These are phyloP conservation scores for Caenorhabditis sp. DNA, from an alignment of 2,888 invertebrate genomes.

Conservation along the genomic window DNA sequence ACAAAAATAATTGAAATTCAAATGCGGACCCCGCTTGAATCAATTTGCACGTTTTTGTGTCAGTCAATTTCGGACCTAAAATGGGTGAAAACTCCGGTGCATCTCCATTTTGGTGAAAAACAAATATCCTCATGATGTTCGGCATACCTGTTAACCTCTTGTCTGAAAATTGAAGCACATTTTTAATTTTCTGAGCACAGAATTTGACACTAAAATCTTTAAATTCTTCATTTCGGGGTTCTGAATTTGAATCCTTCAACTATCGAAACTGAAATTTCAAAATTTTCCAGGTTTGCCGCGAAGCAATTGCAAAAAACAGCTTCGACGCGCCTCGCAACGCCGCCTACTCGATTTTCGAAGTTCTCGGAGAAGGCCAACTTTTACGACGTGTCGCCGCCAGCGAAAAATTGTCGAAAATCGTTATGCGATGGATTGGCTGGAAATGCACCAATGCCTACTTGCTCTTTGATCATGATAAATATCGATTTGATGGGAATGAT, in stretches of 20 bases:
- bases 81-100: no score
- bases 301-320: conserved; percentile 35
- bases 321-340: conserved; percentile 40
- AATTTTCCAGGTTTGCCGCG: conserved; percentile 40
- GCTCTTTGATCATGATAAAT: conserved; percentile 44
- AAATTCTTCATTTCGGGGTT: conserved; percentile 3
- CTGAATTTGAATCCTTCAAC: neutral
- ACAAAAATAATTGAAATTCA: no score
- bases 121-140: no score
- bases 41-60: no score
- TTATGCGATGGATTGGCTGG: conserved; percentile 51
- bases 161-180: no score
- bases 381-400: conserved; percentile 27
- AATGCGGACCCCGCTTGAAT: no score
- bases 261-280: no score
- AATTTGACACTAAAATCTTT: no score
- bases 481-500: conserved; percentile 29
- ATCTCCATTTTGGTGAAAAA: no score
- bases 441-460: conserved; percentile 39
- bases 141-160: no score
- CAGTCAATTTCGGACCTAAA: no score
- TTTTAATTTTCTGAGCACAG: no score
- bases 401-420: conserved; percentile 44
- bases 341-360: conserved; percentile 63
- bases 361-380: conserved; percentile 33